Evolutionary conservation across 1,140 invertebrate species (phyloP).

Genomic region (Trichonephila clavipes): DNA sequence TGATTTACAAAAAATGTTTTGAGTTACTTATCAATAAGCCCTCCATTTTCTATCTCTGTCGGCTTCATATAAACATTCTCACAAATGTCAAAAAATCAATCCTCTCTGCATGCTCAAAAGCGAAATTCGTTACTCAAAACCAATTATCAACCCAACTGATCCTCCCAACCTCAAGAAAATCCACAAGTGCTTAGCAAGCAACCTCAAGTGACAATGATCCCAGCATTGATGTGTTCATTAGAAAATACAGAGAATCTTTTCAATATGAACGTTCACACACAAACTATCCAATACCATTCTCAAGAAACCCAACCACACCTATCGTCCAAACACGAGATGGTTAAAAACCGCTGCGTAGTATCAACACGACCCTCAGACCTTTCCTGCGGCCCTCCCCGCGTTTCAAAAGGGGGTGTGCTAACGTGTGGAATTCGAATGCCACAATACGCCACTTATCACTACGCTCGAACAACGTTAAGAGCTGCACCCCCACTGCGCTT

Average conservation of each 20-base stretch:
- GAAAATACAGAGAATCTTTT: not conserved
- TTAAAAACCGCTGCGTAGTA: constrained; percentile 12
- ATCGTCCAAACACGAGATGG: constrained; percentile 27
- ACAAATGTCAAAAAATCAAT: no score
- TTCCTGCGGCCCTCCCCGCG: not conserved
- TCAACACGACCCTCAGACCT: constrained; percentile 60
- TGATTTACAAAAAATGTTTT: no score
- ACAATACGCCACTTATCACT: constrained; percentile 64
- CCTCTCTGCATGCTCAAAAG: no score
- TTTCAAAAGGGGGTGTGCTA: constrained; percentile 20
- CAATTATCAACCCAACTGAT: no score
- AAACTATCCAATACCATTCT: not conserved
- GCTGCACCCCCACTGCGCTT: constrained; percentile 51
- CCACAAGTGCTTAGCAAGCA: not conserved
- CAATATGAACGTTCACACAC: not conserved
- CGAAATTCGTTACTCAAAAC: no score
- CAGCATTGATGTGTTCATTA: not conserved
- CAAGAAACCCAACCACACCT: constrained; percentile 15
- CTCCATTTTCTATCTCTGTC: no score
- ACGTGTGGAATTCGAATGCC: constrained; percentile 57
- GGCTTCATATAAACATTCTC: no score
- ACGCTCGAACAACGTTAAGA: not conserved
- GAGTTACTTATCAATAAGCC: no score
- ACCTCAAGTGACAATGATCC: not conserved
- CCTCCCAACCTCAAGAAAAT: not conserved